Evolutionary conservation across 2,797 vertebrate genomes (phyloP), one percentile per base, ranked within the genome.

Genomic region (Chaetodon trifasciatus): DNA sequence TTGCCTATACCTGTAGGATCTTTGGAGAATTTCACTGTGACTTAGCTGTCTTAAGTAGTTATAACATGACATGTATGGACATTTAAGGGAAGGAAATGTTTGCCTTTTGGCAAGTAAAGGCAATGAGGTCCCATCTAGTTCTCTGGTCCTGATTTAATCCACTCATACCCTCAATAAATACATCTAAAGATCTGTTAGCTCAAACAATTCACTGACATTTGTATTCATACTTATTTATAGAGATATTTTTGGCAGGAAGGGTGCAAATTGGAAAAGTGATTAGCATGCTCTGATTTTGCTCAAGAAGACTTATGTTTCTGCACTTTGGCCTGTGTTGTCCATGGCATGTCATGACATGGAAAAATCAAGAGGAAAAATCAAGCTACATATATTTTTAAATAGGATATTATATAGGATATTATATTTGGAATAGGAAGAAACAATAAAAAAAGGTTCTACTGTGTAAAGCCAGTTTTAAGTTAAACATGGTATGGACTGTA

Each of bases 11-110:
- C 60, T 60, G 21, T 2, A 21, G 55, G 47, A 46, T 13, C 9
- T 32, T 44, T 28, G 49, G 19, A 52, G 19, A 16, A 23, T 76
- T 83, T 55, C 50, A 72, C 47, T 44, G 13, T 67, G 40, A 79
- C 19, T 35, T 24, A 63, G n/a, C 24, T 9, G 40, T 50, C 35
- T 69, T 16, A 47, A 78, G 15, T 15, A 44, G 70, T 67, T 40
- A 74, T 60, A 0, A 40, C 0, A 8, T 23, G 67, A 49, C 1
- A 44, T 37, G 42, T 47, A 21, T 8, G 21, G 12, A 47, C 5
- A 50, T 23, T 55, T 58, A 16, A 21, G 39, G 15, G 8, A 56
- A 16, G 11, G 1, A 28, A 28, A 46, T 19, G 1, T 42, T 47
- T 50, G 49, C 2, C 1, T 61, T 47, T 4, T 8, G 11, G 16